Conservation (phyloP, 2,797 vertebrate species). For the Sebastes oblongus region DNA sequence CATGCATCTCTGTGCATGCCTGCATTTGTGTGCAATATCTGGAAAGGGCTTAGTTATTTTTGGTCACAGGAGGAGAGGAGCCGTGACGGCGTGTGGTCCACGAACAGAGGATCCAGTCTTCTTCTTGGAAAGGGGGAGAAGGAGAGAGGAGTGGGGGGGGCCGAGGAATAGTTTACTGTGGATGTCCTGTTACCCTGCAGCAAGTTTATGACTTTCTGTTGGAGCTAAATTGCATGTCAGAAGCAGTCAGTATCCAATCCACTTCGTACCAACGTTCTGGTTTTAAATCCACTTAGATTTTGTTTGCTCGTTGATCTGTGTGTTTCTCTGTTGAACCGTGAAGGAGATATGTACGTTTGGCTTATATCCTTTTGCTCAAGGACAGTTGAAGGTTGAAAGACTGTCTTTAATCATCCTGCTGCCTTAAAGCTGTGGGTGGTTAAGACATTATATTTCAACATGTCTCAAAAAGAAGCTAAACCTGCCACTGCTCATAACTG, state of each 20-base stretch:
- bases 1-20: conserved; percentile 19
- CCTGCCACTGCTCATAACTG: neutral
- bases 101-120: conserved; percentile 79
- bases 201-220: conserved; percentile 60
- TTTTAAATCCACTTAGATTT: conserved; percentile 23
- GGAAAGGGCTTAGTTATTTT: conserved; percentile 75
- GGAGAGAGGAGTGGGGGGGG: conserved; percentile 5
- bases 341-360: neutral
- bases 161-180: conserved; percentile 61
- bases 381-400: neutral
- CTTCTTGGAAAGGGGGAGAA: conserved; percentile 50
- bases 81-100: conserved; percentile 81
- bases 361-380: neutral
- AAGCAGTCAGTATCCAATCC: conserved; percentile 43
- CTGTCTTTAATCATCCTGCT: neutral
- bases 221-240: conserved; percentile 50
- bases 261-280: conserved; percentile 18
- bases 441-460: neutral
- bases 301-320: conserved; percentile 18
- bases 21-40: conserved; percentile 62
- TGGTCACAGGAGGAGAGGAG: conserved; percentile 75
- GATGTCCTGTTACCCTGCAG: conserved; percentile 69
- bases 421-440: neutral
- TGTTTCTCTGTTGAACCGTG: conserved; percentile 1
- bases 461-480: neutral